Percentiles rank a stretch among this genome's conserved stretches.
Evolutionary conservation across 2,888 invertebrate species (phyloP).

Genomic region (Chrysotoxum bicinctum): DNA sequence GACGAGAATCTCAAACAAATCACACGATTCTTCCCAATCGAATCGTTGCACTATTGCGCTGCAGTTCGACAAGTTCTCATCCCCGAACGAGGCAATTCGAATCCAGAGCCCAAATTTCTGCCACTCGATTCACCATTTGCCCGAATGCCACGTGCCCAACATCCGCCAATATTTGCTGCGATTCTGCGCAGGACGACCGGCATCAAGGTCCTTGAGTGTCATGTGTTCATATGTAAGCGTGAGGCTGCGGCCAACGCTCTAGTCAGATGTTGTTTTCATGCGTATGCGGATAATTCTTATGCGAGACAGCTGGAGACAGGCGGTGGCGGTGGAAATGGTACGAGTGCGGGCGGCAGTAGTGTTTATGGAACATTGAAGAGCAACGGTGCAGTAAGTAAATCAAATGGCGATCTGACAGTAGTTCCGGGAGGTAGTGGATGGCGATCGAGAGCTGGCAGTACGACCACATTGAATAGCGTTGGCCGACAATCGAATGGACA

Average conservation of each 20-base stretch:
- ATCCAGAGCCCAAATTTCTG: slow-evolving; percentile 92
- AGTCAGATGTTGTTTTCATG: slow-evolving; percentile 98
- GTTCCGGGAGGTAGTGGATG: slow-evolving; percentile 81
- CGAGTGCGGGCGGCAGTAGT: slow-evolving; percentile 82
- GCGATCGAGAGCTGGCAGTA: slow-evolving; percentile 84
- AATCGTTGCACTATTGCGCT: slow-evolving; percentile 97
- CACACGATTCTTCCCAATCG: slow-evolving; percentile 97
- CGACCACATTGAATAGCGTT: slow-evolving; percentile 84
- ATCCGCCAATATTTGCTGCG: slow-evolving; percentile 98
- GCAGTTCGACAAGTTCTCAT: slow-evolving; percentile 93
- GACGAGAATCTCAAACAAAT: slow-evolving; percentile 97
- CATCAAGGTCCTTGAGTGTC: slow-evolving; percentile 98
- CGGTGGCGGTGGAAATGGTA: slow-evolving; percentile 81
- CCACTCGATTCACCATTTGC: slow-evolving; percentile 98
- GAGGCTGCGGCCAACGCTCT: slow-evolving; percentile 98
- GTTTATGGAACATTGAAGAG: slow-evolving; percentile 83
- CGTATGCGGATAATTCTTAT: slow-evolving; percentile 97
- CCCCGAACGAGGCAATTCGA: slow-evolving; percentile 85
- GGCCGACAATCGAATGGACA: slow-evolving; percentile 81
- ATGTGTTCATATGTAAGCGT: slow-evolving; percentile 98
- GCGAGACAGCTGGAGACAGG: slow-evolving; percentile 90
- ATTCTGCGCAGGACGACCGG: slow-evolving; percentile 97
- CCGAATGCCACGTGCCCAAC: slow-evolving; percentile 93
- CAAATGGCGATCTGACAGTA: slow-evolving; percentile 79
- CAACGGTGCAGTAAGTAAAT: slow-evolving; percentile 79